Conservation (phyloP, 2,113 vertebrate species). For the Mustela nigripes region DNA sequence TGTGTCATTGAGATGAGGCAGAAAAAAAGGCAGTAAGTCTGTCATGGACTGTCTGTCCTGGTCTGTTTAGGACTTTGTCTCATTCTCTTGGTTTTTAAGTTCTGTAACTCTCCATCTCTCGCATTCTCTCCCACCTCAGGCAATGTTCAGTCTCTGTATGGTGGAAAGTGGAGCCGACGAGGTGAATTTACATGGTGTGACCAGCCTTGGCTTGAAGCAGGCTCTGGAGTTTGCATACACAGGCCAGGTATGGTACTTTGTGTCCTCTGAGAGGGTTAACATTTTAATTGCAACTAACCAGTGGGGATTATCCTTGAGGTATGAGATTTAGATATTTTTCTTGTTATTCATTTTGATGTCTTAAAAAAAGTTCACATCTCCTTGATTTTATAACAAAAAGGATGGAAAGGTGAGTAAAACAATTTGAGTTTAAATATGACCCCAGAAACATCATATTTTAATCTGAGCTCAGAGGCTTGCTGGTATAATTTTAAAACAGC, state of each 20-base stretch:
- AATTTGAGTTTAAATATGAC: constrained; percentile 33
- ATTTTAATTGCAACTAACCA: not conserved
- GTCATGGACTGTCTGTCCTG: too few species aligned
- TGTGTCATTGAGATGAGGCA: not conserved
- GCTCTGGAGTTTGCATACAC: constrained; percentile 98
- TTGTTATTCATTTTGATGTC: constrained; percentile 39
- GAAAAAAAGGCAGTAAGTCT: not conserved
- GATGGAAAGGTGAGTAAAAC: not conserved
- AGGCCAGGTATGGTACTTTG: constrained; percentile 93
- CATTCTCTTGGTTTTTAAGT: not conserved
- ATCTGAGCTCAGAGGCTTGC: not conserved
- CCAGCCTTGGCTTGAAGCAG: constrained; percentile 96
- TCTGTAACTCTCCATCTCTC: not conserved
- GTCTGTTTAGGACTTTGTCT: not conserved
- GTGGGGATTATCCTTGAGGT: not conserved
- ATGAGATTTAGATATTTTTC: not conserved
- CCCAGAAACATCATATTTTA: not conserved
- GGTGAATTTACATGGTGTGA: constrained; percentile 96
- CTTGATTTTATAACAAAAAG: constrained; percentile 4
- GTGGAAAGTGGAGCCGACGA: constrained; percentile 98
- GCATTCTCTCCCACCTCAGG: constrained; percentile 86
- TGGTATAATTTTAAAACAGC: not conserved
- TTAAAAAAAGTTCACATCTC: not conserved
- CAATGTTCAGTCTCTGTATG: constrained; percentile 99
- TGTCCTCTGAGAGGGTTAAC: not conserved